Evolutionary conservation across 2,113 vertebrate genomes (phyloP), one percentile per base, ranked within the genome.

Genomic region (Plectropomus leopardus): DNA sequence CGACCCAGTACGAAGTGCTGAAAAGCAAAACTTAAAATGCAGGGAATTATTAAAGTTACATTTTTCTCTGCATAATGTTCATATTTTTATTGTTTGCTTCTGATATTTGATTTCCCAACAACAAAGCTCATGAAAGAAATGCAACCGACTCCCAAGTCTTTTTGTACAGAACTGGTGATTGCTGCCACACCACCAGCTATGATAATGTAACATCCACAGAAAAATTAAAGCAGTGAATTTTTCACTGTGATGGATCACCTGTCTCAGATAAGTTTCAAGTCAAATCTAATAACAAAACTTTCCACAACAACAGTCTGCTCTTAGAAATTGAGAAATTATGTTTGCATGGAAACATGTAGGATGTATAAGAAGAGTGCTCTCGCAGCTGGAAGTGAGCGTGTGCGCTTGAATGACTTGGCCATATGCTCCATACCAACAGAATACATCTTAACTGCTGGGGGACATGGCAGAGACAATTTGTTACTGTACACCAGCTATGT

Each of bases 381-480:
- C 78, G 44, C 72, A 74, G 76, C 77, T 72, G 65, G 67, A 70
- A 69, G 72, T 67, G 53, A 74, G 16, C 1, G 17, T 61, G 30
- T 16, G 45, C 17, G 71, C 68, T 71, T 78, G 72, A 82, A 63
- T 75, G 69, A 67, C 21, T 85, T 45, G 28, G 60, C 87, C 91
- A 89, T 86, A 85, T 90, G 88, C 83, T 83, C 28, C 54, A 7
- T 28, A 50, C 10, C 19, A 57, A 34, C 50, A 19, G 34, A 58
- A 54, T 64, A 40, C 55, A 72, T 84, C 74, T 54, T 13, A 13
- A 34, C 63, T 78, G 44, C 67, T 21, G 59, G 53, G 47, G 24
- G 76, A 75, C n/a, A 51, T 66, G 40, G 51, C 16, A 17, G 68
- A 53, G 54, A 76, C 9, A 24, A 51, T 55, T 40, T 47, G 61